A percentile compares a stretch with the other conserved stretches of the same genome.
phyloP scores from a whole-genome alignment of 2,113 vertebrate species.

The Pseudois nayaur region DNA sequence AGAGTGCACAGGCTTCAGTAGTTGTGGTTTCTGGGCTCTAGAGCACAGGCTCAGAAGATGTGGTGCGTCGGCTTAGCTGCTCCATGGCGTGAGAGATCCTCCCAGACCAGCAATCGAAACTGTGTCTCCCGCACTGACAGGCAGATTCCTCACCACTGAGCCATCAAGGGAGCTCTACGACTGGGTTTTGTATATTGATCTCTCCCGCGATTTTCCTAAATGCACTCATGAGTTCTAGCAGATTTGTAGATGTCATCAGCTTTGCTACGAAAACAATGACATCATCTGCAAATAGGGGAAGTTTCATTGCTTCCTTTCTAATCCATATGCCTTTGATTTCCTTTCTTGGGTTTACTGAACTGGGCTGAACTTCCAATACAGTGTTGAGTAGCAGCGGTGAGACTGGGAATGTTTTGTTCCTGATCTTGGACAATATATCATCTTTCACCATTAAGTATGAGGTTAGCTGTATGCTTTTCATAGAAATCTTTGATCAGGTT shows the following conservation, averaged over 20 bases:
- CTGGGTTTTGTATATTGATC: neutral
- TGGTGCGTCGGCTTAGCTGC: neutral
- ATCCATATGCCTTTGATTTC: neutral
- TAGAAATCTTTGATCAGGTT: neutral
- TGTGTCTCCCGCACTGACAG: neutral
- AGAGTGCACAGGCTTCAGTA: neutral
- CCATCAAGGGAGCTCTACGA: neutral
- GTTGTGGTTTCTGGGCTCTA: neutral
- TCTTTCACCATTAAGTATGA: neutral
- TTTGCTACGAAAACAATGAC: neutral
- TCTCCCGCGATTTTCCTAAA: too few species aligned
- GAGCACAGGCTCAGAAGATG: neutral
- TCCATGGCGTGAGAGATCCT: neutral
- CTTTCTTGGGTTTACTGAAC: neutral
- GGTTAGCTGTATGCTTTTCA: neutral
- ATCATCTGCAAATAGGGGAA: neutral
- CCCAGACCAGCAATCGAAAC: neutral
- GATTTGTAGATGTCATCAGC: neutral
- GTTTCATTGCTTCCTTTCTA: neutral
- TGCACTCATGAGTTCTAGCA: neutral
- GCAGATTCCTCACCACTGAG: neutral
- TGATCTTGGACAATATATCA: neutral
- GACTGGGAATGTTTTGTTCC: neutral
- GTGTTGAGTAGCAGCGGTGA: neutral
- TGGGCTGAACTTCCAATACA: neutral